A percentile compares a stretch with the other conserved stretches of the same genome.
Conservation (phyloP, 1,140 invertebrate genomes). For the Drosophila tristis region DNA sequence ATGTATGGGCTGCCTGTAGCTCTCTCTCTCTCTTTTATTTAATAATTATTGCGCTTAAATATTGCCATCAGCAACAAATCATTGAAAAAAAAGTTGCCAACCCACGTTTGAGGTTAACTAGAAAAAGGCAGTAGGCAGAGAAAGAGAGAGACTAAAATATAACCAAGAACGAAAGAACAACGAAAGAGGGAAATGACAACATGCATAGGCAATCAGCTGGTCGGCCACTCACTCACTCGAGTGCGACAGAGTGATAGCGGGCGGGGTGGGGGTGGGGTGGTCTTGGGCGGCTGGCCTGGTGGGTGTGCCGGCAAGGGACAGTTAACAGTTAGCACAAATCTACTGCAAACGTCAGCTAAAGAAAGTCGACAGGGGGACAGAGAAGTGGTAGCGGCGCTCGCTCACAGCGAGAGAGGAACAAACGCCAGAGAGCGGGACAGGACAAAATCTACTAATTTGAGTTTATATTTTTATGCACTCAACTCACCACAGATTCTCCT, state of each 20-base stretch:
- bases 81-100: neutral
- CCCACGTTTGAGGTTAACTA: conserved; percentile 31
- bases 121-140: neutral
- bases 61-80: no score
- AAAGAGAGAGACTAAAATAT: neutral
- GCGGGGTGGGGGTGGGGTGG: conserved; percentile 3
- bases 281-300: conserved; percentile 3
- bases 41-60: conserved; percentile 8
- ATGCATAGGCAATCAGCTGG: conserved; percentile 63
- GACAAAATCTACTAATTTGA: no score
- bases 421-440: neutral
- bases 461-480: conserved; percentile 36
- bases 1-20: conserved; percentile 22
- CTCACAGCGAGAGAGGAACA: neutral
- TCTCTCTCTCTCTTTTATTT: conserved; percentile 23
- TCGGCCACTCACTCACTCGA: conserved; percentile 2
- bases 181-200: conserved; percentile 42
- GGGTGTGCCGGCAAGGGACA: conserved; percentile 21
- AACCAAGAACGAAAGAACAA: neutral
- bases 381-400: conserved; percentile 9
- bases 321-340: conserved; percentile 20
- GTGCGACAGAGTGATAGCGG: neutral
- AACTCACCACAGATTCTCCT: conserved; percentile 83
- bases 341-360: conserved; percentile 71
- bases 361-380: conserved; percentile 55